Evolutionary conservation across 2,888 invertebrate genomes (phyloP).

Genomic region (Drosophila incognita): DNA sequence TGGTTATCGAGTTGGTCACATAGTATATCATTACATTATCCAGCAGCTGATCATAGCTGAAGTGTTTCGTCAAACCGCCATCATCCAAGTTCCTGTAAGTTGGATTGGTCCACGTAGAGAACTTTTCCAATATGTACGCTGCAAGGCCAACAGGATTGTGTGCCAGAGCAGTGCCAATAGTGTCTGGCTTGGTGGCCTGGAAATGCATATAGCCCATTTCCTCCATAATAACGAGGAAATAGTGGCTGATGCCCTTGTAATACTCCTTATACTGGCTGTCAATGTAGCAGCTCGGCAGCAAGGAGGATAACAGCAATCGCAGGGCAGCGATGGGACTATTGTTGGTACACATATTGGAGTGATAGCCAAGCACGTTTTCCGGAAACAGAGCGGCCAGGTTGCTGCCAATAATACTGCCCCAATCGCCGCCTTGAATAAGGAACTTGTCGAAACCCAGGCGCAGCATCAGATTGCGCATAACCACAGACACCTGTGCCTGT

Average conservation of each 20-base stretch:
- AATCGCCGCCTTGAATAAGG: slow-evolving; percentile 92
- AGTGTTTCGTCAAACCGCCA: slow-evolving; percentile 88
- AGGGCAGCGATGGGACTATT: slow-evolving; percentile 79
- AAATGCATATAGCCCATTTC: slow-evolving; percentile 89
- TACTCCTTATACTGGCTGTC: slow-evolving; percentile 85
- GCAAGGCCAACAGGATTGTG: slow-evolving; percentile 92
- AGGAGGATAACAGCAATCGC: slow-evolving; percentile 85
- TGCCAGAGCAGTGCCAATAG: slow-evolving; percentile 87
- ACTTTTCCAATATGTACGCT: slow-evolving; percentile 95
- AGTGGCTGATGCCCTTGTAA: slow-evolving; percentile 84
- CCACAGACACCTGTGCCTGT: slow-evolving; percentile 86
- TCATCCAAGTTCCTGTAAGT: slow-evolving; percentile 86
- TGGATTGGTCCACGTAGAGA: slow-evolving; percentile 89
- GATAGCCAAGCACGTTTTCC: slow-evolving; percentile 86
- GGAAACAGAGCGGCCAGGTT: slow-evolving; percentile 88
- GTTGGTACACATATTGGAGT: slow-evolving; percentile 88
- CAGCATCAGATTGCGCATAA: slow-evolving; percentile 89
- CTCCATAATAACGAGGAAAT: slow-evolving; percentile 73
- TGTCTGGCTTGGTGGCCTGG: slow-evolving; percentile 95
- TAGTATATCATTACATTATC: slow-evolving; percentile 94
- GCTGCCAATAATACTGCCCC: slow-evolving; percentile 90
- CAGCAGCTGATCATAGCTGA: slow-evolving; percentile 86
- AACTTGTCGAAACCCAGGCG: slow-evolving; percentile 88
- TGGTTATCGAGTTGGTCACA: slow-evolving; percentile 89
- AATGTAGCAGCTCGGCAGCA: slow-evolving; percentile 87